phyloP scores from a whole-genome alignment of 2,888 invertebrate species.

The Lacanobia wlatinum region DNA sequence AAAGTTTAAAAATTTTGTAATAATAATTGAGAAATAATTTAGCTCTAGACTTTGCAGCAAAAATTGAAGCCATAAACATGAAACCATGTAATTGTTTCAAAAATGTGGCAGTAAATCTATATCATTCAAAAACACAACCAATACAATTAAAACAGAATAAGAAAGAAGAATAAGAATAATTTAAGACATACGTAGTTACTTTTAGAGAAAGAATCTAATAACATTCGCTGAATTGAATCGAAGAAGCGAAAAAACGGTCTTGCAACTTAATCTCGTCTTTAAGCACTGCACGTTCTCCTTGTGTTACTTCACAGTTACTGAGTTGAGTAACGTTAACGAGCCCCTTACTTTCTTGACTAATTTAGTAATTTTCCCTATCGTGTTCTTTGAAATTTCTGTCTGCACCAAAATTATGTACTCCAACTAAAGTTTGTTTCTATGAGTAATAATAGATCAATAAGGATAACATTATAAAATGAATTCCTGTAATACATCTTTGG shows the following conservation, averaged over 20 bases:
- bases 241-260: slow-evolving; percentile 3
- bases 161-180: no score
- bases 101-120: not conserved
- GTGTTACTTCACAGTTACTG: slow-evolving; percentile 37
- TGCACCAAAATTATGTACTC: not conserved
- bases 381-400: not conserved
- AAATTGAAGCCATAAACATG: no score
- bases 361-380: not conserved
- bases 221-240: slow-evolving; percentile 17
- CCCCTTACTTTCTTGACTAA: slow-evolving; percentile 33
- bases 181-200: not conserved
- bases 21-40: no score
- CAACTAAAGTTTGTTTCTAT: not conserved
- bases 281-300: slow-evolving; percentile 41
- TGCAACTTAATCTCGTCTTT: slow-evolving; percentile 30
- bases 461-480: no score
- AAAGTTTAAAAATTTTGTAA: not conserved
- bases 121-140: not conserved
- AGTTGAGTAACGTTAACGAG: slow-evolving; percentile 32
- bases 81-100: no score
- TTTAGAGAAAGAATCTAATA: slow-evolving; percentile 10
- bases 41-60: no score
- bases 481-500: not conserved
- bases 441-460: not conserved
- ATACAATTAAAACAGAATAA: not conserved